Base-by-base conservation (phyloP, 1,140 invertebrate genomes). In the Calephelis nemesis region DNA sequence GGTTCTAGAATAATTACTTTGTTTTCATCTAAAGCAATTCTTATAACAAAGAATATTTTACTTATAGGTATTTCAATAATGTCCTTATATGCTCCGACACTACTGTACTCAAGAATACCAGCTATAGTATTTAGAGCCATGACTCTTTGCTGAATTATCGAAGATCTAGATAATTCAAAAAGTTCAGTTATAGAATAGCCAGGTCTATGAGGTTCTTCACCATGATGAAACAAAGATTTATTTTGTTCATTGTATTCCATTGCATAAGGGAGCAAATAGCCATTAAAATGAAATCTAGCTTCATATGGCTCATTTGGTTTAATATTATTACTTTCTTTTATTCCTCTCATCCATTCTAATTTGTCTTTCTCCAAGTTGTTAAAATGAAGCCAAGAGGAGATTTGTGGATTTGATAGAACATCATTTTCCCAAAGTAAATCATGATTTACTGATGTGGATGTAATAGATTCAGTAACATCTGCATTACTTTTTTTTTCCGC, bases 181-280 rank as follows among this genome's bases (percentile, higher is more conserved):
- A 99, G 87, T 92, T 99, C 98, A 75, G 96, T 95, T 3, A 99
- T 80, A 2, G 96, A 95, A 82, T 98, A 99, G 0, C 97, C 97
- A 13, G 97, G 95, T 78, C 97, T 93, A 76, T 97, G 95, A 30
- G 97, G 96, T 88, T 99, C 97, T 76, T 97, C 96, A 1, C 97
- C 97, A 88, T 99, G 98, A 90, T 98, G 96, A 92, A 98, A 97
- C 7, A 99, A 92, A 94, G 91, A 73, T 90, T 93, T 81, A 91
- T 88, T 82, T 88, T 93, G 84, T 72, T 92, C 92, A 8, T 87
- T 93, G 72, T 96, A 94, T 52, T 95, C 93, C 13, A 93, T 89
- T 4, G 89, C 81, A 70, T 95, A 96, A 3, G 96, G 95, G 48
- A 96, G 81, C 1, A 97, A 79, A 67, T 95, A 93, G 8, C 96